Percentiles rank a stretch among this genome's conserved stretches.
These are phyloP conservation scores for Ceuthmochares aereus DNA, from an alignment of 2,113 vertebrate species.

Conservation along the genomic window DNA sequence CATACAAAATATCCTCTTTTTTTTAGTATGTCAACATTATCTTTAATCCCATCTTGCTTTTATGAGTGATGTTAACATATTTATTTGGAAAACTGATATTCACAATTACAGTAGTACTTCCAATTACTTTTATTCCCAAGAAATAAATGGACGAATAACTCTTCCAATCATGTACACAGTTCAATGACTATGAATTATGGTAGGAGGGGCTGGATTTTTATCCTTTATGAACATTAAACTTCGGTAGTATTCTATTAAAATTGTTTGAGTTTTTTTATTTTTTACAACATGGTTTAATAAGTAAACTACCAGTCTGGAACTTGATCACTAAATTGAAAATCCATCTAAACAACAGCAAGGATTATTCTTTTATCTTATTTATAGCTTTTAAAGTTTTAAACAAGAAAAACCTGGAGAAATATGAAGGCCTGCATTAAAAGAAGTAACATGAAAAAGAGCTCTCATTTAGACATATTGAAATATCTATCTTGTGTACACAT, in stretches of 20 bases:
- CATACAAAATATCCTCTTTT: neutral
- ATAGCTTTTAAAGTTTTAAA: neutral
- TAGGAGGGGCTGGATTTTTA: neutral
- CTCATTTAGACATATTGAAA: neutral
- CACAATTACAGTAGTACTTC: neutral
- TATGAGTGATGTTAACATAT: neutral
- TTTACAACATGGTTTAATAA: neutral
- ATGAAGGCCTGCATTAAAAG: neutral
- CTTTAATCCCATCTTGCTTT: neutral
- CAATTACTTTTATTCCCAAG: neutral
- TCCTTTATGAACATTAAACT: neutral
- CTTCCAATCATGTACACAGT: neutral
- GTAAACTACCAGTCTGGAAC: neutral
- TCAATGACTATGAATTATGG: neutral
- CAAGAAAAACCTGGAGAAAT: neutral
- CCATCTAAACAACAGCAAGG: neutral
- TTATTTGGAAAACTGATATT: neutral
- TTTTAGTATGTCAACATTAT: neutral
- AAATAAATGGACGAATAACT: neutral
- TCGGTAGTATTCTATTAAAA: neutral
- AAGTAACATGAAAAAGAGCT: neutral
- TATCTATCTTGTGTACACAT: neutral
- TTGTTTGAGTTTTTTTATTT: neutral
- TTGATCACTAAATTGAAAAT: neutral
- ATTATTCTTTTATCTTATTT: neutral